Conservation (phyloP, 2,113 vertebrate species). For the Megaceryle maxima region DNA sequence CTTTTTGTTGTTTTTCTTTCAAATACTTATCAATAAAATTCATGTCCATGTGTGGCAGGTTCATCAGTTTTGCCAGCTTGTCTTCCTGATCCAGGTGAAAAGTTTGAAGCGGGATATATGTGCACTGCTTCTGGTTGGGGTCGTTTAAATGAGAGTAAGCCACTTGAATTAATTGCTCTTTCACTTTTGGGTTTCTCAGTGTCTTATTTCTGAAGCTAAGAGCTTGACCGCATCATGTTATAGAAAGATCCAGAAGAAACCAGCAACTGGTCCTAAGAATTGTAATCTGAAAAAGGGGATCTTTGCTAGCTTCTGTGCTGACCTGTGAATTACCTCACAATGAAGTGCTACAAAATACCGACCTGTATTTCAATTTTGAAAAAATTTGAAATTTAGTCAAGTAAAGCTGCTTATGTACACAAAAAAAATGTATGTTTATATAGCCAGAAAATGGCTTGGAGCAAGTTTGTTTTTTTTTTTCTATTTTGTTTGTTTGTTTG, state of each 20-base stretch:
- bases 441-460: background rate
- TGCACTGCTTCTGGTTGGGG: constrained; percentile 88
- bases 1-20: background rate
- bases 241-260: background rate
- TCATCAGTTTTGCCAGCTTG: constrained; percentile 78
- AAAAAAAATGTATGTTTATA: background rate
- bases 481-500: background rate
- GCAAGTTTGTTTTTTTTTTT: background rate
- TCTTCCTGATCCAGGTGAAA: constrained; percentile 81
- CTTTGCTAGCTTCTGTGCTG: background rate
- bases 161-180: background rate
- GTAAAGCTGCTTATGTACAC: background rate
- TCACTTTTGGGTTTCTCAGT: background rate
- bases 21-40: background rate
- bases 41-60: constrained; percentile 56
- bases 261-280: background rate
- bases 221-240: background rate
- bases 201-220: background rate
- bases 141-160: constrained; percentile 79
- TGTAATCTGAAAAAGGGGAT: background rate
- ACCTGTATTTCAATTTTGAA: background rate
- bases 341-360: background rate
- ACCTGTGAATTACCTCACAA: background rate
- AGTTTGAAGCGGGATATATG: constrained; percentile 71
- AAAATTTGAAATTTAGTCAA: background rate